These are phyloP conservation scores for Venturia canescens DNA, from an alignment of 1,140 invertebrate species.

Conservation along the genomic window DNA sequence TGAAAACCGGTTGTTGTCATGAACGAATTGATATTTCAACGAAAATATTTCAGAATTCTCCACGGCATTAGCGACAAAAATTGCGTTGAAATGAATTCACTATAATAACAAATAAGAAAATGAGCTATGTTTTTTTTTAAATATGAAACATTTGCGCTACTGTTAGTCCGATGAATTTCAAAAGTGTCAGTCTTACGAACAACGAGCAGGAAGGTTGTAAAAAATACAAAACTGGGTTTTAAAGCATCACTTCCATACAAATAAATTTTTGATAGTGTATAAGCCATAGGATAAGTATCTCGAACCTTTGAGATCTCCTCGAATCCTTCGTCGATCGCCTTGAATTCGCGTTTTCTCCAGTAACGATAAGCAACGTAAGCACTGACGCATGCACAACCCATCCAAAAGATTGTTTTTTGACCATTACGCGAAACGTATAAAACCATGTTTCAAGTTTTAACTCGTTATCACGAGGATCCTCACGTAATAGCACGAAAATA, in stretches of 20 bases:
- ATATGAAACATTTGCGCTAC: too few species aligned
- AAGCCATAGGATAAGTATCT: too few species aligned
- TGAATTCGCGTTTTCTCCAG: constrained; percentile 72
- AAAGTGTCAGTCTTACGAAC: too few species aligned
- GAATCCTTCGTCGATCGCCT: constrained; percentile 74
- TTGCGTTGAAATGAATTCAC: too few species aligned
- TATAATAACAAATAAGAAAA: too few species aligned
- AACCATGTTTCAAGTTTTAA: constrained; percentile 51
- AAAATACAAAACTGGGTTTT: neutral
- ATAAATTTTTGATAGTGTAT: too few species aligned
- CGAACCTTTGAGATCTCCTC: constrained; percentile 74
- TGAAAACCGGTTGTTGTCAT: neutral
- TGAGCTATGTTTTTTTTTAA: too few species aligned
- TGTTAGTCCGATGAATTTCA: too few species aligned
- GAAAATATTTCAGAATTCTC: neutral
- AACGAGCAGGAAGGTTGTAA: too few species aligned
- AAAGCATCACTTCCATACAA: neutral
- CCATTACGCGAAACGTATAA: constrained; percentile 53
- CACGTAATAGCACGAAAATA: constrained; percentile 18
- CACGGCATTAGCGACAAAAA: too few species aligned
- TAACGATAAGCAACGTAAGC: constrained; percentile 73
- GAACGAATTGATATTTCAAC: neutral
- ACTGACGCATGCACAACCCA: constrained; percentile 71
- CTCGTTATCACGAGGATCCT: neutral
- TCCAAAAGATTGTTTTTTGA: constrained; percentile 61